These are phyloP conservation scores for Eupeodes latifasciatus DNA, from an alignment of 2,888 invertebrate genomes.

Conservation along the genomic window DNA sequence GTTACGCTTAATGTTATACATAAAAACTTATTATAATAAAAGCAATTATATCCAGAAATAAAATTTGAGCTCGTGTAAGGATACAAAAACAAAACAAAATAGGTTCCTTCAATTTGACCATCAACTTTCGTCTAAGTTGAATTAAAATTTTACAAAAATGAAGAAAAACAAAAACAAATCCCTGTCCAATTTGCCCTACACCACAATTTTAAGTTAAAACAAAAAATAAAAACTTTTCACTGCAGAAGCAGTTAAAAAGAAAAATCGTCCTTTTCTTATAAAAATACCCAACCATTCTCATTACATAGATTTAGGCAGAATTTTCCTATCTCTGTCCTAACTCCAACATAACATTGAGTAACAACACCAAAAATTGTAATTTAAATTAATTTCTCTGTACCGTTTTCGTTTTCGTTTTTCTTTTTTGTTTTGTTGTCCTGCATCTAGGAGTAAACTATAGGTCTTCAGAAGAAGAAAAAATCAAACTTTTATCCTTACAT, in stretches of 20 bases:
- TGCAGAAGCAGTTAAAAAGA: not conserved
- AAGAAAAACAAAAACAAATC: not conserved
- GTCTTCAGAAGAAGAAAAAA: constrained; percentile 34
- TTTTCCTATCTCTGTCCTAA: constrained; percentile 44
- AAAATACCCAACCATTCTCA: not conserved
- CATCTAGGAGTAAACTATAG: not conserved
- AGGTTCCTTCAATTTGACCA: too few relatives aligned
- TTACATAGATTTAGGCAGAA: not conserved
- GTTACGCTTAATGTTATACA: not conserved
- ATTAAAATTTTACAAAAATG: not conserved
- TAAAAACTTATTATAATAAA: constrained; percentile 22
- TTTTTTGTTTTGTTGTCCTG: too few relatives aligned
- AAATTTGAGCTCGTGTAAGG: not conserved
- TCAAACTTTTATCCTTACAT: constrained; percentile 38
- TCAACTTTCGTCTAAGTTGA: not conserved
- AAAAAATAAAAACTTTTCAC: constrained; percentile 7
- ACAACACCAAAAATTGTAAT: constrained; percentile 74
- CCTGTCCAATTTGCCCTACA: constrained; percentile 3
- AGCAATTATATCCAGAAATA: not conserved
- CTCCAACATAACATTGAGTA: constrained; percentile 30
- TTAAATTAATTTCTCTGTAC: constrained; percentile 73
- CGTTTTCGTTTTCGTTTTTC: constrained; percentile 20
- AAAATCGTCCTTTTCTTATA: not conserved
- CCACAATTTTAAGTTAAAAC: constrained; percentile 7
- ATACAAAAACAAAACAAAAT: not conserved